Conservation (phyloP, 2,797 vertebrate genomes). For the Notamacropus eugenii region DNA sequence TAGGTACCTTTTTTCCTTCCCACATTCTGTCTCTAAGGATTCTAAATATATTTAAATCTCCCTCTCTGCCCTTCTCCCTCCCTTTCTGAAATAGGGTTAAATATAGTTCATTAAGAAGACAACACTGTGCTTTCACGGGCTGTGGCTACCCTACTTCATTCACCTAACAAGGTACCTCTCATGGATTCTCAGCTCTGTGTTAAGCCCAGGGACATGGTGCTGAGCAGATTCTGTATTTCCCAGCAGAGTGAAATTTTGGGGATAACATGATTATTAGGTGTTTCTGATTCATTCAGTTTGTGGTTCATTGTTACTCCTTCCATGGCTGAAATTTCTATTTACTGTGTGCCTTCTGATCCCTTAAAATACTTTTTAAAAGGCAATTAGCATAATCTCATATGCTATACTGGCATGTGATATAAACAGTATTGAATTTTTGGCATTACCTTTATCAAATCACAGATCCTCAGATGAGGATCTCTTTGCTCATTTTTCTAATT, state of each 20-base stretch:
- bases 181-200: neutral
- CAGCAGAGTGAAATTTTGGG: neutral
- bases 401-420: slow-evolving; percentile 18
- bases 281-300: slow-evolving; percentile 42
- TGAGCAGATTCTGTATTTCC: slow-evolving; percentile 4
- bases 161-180: neutral
- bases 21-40: neutral
- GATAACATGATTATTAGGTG: slow-evolving; percentile 31
- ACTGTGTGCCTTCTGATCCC: slow-evolving; percentile 26
- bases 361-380: slow-evolving; percentile 10
- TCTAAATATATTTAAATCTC: neutral
- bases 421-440: slow-evolving; percentile 27
- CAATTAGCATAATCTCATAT: slow-evolving; percentile 46
- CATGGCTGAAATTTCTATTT: slow-evolving; percentile 49
- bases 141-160: neutral
- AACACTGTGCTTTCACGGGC: neutral
- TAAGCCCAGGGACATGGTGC: neutral
- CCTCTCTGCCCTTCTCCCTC: neutral
- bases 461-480: slow-evolving; percentile 37
- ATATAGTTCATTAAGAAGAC: neutral
- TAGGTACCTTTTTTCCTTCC: neutral
- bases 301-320: slow-evolving; percentile 28
- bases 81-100: neutral
- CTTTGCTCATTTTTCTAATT: slow-evolving; percentile 14
- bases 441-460: slow-evolving; percentile 37